These are phyloP conservation scores for Mionectes macconnelli DNA, from an alignment of 2,113 vertebrate species.

Conservation along the genomic window DNA sequence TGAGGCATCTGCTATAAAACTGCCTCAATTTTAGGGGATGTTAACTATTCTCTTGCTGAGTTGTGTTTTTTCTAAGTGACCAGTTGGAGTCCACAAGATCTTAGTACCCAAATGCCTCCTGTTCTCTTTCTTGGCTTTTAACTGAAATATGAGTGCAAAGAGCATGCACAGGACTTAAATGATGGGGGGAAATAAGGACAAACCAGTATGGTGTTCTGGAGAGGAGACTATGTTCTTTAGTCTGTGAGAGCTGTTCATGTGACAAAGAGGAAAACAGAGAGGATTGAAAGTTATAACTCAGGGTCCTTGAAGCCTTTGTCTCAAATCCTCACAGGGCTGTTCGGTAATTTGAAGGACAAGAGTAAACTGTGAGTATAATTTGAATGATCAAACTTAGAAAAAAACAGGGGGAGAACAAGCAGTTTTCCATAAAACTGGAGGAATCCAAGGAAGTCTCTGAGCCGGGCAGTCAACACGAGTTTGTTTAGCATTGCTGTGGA, in stretches of 20 bases:
- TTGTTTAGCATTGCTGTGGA: constrained; percentile 20
- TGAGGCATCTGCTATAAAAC: not conserved
- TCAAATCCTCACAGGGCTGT: not conserved
- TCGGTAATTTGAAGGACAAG: not conserved
- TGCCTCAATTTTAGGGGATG: not conserved
- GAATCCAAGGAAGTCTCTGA: not conserved
- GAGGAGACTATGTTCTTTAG: not conserved
- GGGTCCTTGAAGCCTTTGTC: not conserved
- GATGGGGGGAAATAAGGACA: not conserved
- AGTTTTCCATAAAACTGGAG: not conserved
- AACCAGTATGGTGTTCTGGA: not conserved
- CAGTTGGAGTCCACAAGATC: not conserved
- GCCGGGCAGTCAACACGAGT: not conserved
- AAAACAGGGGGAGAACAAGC: not conserved
- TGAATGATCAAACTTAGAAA: not conserved
- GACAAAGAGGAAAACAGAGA: not conserved
- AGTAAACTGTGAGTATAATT: not conserved
- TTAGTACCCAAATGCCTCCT: not conserved
- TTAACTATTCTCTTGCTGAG: not conserved
- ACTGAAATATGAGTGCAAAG: not conserved
- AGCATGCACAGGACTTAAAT: rapidly evolving
- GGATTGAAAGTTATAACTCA: not conserved
- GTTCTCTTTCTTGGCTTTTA: not conserved
- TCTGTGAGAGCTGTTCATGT: not conserved
- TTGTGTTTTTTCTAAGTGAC: not conserved